Evolutionary conservation across 2,888 invertebrate species (phyloP).

Genomic region (Eristalis tenax): DNA sequence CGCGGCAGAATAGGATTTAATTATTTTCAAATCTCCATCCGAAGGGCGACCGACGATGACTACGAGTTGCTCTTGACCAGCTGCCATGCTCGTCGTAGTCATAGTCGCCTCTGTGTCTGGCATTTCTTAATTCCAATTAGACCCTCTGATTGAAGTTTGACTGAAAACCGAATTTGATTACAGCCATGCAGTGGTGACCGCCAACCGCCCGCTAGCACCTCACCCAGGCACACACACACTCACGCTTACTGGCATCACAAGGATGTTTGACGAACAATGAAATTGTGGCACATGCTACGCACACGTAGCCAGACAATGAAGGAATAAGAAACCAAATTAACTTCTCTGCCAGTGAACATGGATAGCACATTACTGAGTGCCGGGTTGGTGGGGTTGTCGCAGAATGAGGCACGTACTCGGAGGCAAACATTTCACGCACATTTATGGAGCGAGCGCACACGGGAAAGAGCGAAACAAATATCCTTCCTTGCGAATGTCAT

Average conservation of each 20-base stretch:
- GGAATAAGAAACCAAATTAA: slow-evolving; percentile 7
- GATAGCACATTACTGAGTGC: slow-evolving; percentile 25
- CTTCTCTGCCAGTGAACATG: not conserved
- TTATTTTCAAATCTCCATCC: slow-evolving; percentile 38
- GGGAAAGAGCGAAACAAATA: slow-evolving; percentile 37
- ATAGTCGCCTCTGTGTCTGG: not conserved
- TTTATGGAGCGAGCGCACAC: slow-evolving; percentile 12
- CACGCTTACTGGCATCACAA: not conserved
- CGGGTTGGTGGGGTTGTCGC: not conserved
- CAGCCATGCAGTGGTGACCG: not conserved
- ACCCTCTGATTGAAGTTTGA: slow-evolving; percentile 30
- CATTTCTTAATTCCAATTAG: slow-evolving; percentile 24
- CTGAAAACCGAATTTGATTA: slow-evolving; percentile 37
- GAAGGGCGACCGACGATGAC: not conserved
- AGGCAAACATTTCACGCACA: slow-evolving; percentile 43
- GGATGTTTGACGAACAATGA: not conserved
- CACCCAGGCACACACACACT: not conserved
- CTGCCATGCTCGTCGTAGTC: not conserved
- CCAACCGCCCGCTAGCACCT: not conserved
- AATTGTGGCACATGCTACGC: not conserved
- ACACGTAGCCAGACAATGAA: not conserved
- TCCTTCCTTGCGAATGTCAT: slow-evolving; percentile 62
- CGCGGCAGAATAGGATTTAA: slow-evolving; percentile 26
- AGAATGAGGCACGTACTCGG: not conserved
- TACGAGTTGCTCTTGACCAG: slow-evolving; percentile 17